Conservation (phyloP, 2,113 vertebrate genomes). For the Hiodon alosoides region DNA sequence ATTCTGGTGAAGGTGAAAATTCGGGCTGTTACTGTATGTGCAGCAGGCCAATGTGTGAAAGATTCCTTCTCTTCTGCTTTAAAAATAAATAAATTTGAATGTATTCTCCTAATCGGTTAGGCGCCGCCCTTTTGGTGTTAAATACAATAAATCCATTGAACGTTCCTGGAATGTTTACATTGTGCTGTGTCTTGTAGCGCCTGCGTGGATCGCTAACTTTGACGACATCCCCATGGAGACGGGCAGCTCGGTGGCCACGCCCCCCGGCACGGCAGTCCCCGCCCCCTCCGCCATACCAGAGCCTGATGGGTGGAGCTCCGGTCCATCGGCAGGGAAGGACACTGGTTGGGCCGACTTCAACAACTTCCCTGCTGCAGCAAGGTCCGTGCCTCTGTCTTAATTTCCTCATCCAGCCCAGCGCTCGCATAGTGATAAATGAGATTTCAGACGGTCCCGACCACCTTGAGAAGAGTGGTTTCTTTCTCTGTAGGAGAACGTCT, state of each 20-base stretch:
- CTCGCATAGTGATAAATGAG: not conserved
- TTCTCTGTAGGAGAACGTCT: too few relatives aligned
- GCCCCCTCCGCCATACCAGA: slow-evolving; percentile 58
- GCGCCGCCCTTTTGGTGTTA: too few relatives aligned
- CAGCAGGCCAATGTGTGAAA: not conserved
- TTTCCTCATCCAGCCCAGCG: not conserved
- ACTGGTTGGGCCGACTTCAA: slow-evolving; percentile 90
- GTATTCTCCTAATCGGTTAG: not conserved
- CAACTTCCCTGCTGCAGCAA: slow-evolving; percentile 75
- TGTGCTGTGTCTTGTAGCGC: slow-evolving; percentile 59
- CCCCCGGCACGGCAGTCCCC: slow-evolving; percentile 51
- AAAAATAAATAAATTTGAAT: not conserved
- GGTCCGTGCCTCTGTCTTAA: slow-evolving; percentile 53
- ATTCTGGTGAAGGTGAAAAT: slow-evolving; percentile 67
- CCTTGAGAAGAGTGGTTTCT: too few relatives aligned
- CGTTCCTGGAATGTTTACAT: not conserved
- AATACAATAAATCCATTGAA: not conserved
- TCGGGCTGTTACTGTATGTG: not conserved
- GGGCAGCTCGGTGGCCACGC: slow-evolving; percentile 61
- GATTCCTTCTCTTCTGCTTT: not conserved
- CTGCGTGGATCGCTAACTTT: slow-evolving; percentile 89
- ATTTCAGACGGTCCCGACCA: too few relatives aligned
- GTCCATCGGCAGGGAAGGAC: slow-evolving; percentile 66
- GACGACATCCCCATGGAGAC: slow-evolving; percentile 96
- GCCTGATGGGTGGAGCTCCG: slow-evolving; percentile 77